Conservation (phyloP, 2,888 invertebrate species). For the Monoplex corrugatus region DNA sequence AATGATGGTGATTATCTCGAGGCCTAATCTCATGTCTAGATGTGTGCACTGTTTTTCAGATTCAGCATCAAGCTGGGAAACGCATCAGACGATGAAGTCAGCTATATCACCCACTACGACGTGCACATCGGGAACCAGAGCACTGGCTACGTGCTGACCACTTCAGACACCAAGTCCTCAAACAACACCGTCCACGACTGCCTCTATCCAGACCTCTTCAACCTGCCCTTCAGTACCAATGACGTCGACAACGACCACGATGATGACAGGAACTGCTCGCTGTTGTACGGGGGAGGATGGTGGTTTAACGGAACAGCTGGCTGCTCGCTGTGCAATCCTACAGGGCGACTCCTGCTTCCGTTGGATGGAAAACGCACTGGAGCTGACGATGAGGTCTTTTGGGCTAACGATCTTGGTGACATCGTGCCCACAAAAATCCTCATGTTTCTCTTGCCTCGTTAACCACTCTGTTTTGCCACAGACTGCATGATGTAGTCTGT, state of each 20-base stretch:
- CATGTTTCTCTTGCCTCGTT: slow-evolving; percentile 12
- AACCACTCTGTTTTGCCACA: too few species aligned
- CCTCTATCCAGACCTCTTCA: slow-evolving; percentile 32
- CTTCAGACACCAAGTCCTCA: neutral
- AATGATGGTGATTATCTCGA: too few species aligned
- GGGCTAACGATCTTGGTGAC: slow-evolving; percentile 32
- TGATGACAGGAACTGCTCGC: slow-evolving; percentile 44
- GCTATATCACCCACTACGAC: neutral
- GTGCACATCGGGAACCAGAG: slow-evolving; percentile 30
- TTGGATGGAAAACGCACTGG: neutral
- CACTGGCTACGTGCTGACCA: neutral
- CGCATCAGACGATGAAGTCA: neutral
- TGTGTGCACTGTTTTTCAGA: neutral
- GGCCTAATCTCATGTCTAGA: neutral
- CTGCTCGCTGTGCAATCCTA: slow-evolving; percentile 54
- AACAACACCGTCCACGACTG: neutral
- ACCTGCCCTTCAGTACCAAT: slow-evolving; percentile 44
- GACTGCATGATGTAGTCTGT: too few species aligned
- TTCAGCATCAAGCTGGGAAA: slow-evolving; percentile 15
- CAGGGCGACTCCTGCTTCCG: slow-evolving; percentile 42
- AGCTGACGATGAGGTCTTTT: slow-evolving; percentile 39
- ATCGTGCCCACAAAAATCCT: neutral
- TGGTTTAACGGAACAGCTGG: slow-evolving; percentile 50
- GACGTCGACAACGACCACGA: slow-evolving; percentile 51
- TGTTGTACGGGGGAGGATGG: slow-evolving; percentile 49